Conservation (phyloP, 2,113 vertebrate genomes). For the Lanius collurio region DNA sequence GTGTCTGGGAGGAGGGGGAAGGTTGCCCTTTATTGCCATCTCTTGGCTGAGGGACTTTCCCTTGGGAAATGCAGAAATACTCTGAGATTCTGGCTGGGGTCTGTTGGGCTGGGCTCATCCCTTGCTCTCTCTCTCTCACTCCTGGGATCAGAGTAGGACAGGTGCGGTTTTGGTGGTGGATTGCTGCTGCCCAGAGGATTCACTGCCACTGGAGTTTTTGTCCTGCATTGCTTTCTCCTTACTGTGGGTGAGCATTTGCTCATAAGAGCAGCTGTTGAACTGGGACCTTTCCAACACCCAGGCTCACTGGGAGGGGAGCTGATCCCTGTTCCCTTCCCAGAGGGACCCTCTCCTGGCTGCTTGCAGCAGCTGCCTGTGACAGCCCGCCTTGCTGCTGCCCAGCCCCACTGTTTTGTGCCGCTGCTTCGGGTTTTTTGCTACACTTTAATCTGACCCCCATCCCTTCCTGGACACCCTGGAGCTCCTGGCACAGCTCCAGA, state of each 20-base stretch:
- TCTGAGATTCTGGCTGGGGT: rapidly evolving
- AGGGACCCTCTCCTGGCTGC: background rate
- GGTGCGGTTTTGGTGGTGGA: background rate
- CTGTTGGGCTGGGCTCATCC: background rate
- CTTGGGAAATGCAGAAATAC: background rate
- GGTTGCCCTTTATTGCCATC: background rate
- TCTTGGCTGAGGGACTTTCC: background rate
- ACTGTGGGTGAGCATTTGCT: background rate
- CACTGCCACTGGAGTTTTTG: background rate
- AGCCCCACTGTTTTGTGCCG: background rate
- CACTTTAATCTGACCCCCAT: background rate
- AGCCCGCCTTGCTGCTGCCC: background rate
- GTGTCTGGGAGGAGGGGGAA: background rate
- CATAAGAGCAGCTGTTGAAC: background rate
- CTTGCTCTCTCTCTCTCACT: too few relatives aligned
- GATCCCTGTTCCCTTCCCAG: background rate
- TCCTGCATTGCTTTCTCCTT: background rate
- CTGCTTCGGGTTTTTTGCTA: background rate
- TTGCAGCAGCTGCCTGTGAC: background rate
- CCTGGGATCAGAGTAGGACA: background rate
- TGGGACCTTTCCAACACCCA: background rate
- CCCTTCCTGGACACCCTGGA: background rate
- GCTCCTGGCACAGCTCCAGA: background rate
- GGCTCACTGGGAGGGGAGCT: background rate
- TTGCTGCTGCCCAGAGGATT: background rate